Evolutionary conservation across 2,797 vertebrate genomes (phyloP).

Genomic region (Brachyalestes nurse): DNA sequence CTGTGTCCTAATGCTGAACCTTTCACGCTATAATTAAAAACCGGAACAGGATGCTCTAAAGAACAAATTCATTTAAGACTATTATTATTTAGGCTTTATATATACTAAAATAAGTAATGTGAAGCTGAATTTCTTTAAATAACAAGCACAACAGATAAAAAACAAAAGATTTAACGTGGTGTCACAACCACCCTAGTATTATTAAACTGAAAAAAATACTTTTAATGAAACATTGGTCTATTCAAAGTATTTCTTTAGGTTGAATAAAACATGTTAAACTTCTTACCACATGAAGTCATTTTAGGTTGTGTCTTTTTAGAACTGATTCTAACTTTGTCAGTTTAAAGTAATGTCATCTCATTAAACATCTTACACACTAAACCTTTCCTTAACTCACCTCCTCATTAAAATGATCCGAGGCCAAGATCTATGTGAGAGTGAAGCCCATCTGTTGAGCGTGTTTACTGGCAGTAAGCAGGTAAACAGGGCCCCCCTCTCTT

Average conservation of each 20-base stretch:
- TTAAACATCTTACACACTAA: neutral
- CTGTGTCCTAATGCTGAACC: neutral
- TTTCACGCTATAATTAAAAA: too few relatives aligned
- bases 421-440: slow-evolving; percentile 26
- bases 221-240: too few relatives aligned
- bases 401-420: slow-evolving; percentile 21
- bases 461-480: slow-evolving; percentile 53
- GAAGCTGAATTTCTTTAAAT: neutral
- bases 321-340: neutral
- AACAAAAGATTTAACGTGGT: too few relatives aligned
- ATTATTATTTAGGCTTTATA: neutral
- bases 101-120: neutral
- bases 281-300: too few relatives aligned
- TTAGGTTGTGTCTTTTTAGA: neutral
- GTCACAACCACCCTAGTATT: too few relatives aligned
- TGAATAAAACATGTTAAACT: too few relatives aligned
- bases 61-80: neutral
- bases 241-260: too few relatives aligned
- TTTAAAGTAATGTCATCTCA: slow-evolving; percentile 7
- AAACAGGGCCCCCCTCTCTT: slow-evolving; percentile 58
- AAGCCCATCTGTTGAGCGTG: slow-evolving; percentile 59
- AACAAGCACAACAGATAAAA: neutral
- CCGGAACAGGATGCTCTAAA: neutral
- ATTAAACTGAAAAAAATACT: too few relatives aligned
- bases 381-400: slow-evolving; percentile 31